Base-by-base conservation (phyloP, 2,797 vertebrate species). In the Urocyon cinereoargenteus region DNA sequence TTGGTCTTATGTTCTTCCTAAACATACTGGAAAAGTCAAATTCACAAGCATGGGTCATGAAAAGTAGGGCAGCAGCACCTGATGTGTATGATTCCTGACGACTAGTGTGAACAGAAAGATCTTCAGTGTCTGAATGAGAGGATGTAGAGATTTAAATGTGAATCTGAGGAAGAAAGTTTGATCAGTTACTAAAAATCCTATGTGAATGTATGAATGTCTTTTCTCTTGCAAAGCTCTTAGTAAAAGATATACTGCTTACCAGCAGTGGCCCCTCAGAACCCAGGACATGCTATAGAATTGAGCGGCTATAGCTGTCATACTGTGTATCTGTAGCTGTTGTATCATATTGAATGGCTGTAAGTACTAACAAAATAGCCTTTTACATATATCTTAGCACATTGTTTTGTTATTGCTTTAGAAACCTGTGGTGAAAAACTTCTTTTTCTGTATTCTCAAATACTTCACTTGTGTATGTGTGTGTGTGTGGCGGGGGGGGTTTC, bases 21-120 rank as follows among this genome's bases (percentile, higher is more conserved):
- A 70, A 28, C 4, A 2, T 36, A 5, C 5, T 10, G 6, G 16
- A 4, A 62, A 90, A 61, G 53, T 16, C 21, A 14, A 53, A 19
- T 34, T 22, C 51, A 6, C 0, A 14, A 34, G 75, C 49, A 0
- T 8, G 16, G 34, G 11, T 13, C 22, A 2, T 4, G 49, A n/a
- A 45, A 14, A 24, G 31, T 57, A 34, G 45, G 45, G 13, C 11
- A 0, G 72, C 31, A 24, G 3, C 57, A 1, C 21, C 45, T 0
- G 28, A 4, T 3, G 16, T 14, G 31, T 15, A 1, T 51, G 21
- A 22, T 11, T 24, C 22, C 45, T 1, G 83, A 45, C 68, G 68
- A 3, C 40, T 8, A 4, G 3, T 24, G 3, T 51, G 22, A 3
- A 3, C 31, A 1, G 16, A 2, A 45, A 12, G 6, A 6, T 12